Evolutionary conservation across 2,888 invertebrate genomes (phyloP).

Genomic region (Spatulosminthurus flaviceps): DNA sequence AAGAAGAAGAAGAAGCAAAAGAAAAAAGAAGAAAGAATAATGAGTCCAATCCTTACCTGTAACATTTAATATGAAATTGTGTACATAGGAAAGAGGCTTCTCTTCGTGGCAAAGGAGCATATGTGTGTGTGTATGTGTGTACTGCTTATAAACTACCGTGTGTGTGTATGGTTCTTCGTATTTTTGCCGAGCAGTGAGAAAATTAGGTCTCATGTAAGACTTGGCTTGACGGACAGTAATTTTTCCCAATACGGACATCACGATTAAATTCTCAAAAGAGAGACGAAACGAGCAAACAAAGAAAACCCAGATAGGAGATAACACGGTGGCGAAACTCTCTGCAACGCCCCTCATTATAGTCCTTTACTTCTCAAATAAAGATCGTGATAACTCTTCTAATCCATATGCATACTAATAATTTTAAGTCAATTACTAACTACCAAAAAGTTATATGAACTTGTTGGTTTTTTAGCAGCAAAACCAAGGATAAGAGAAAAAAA

Average conservation of each 20-base stretch:
- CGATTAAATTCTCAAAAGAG: slow-evolving; percentile 54
- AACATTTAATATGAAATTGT: slow-evolving; percentile 30
- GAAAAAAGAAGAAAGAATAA: slow-evolving; percentile 36
- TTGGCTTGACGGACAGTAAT: slow-evolving; percentile 52
- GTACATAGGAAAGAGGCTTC: background rate
- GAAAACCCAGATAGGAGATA: slow-evolving; percentile 55
- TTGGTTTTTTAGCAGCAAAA: slow-evolving; percentile 26
- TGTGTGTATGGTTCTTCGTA: slow-evolving; percentile 4
- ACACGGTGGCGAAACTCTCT: slow-evolving; percentile 53
- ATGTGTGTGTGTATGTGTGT: slow-evolving; percentile 11
- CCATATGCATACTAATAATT: slow-evolving; percentile 47
- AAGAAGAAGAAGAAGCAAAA: slow-evolving; percentile 27
- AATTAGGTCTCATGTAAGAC: slow-evolving; percentile 52
- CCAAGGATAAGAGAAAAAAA: slow-evolving; percentile 27
- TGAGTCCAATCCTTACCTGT: slow-evolving; percentile 44
- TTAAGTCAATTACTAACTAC: slow-evolving; percentile 44
- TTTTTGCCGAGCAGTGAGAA: slow-evolving; percentile 45
- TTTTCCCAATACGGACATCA: slow-evolving; percentile 58
- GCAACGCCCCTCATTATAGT: slow-evolving; percentile 61
- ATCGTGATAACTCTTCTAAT: slow-evolving; percentile 58
- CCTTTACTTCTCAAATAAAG: slow-evolving; percentile 55
- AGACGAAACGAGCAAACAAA: slow-evolving; percentile 54
- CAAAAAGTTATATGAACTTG: slow-evolving; percentile 35
- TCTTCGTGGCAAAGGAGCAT: slow-evolving; percentile 3
- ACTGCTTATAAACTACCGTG: slow-evolving; percentile 29